Evolutionary conservation across 2,888 invertebrate species (phyloP).

Genomic region (Drosophila peninsularis): DNA sequence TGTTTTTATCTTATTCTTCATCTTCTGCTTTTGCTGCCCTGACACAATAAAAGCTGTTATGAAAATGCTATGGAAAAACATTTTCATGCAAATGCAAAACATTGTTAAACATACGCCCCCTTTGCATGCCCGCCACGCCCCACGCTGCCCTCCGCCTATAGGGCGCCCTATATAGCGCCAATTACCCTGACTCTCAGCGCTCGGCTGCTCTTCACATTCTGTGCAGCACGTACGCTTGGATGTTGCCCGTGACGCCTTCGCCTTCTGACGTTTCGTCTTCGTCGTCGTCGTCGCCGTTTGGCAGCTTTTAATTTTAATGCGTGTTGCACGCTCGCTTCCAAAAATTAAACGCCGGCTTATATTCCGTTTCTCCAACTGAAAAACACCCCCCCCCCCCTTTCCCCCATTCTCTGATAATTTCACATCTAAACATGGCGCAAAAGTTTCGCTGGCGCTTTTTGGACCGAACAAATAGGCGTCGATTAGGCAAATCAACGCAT

Average conservation of each 20-base stretch:
- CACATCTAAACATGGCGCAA: conserved; percentile 60
- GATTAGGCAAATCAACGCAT: conserved; percentile 82
- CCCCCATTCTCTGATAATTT: conserved; percentile 56
- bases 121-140: neutral
- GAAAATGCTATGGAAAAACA: conserved; percentile 55
- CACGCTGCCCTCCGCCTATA: neutral
- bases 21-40: neutral
- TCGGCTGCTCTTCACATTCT: conserved; percentile 14
- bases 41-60: conserved; percentile 17
- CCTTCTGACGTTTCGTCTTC: conserved; percentile 15
- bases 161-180: neutral
- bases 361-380: conserved; percentile 53
- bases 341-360: conserved; percentile 78
- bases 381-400: neutral
- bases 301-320: conserved; percentile 78
- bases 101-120: conserved; percentile 43
- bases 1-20: neutral
- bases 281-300: conserved; percentile 44
- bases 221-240: conserved; percentile 47
- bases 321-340: conserved; percentile 75
- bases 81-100: conserved; percentile 76
- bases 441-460: conserved; percentile 57
- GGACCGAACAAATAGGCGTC: conserved; percentile 78
- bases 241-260: conserved; percentile 41
- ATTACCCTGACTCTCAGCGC: conserved; percentile 2